Base-by-base conservation (phyloP, 2,797 vertebrate species). In the Mergus octosetaceus region DNA sequence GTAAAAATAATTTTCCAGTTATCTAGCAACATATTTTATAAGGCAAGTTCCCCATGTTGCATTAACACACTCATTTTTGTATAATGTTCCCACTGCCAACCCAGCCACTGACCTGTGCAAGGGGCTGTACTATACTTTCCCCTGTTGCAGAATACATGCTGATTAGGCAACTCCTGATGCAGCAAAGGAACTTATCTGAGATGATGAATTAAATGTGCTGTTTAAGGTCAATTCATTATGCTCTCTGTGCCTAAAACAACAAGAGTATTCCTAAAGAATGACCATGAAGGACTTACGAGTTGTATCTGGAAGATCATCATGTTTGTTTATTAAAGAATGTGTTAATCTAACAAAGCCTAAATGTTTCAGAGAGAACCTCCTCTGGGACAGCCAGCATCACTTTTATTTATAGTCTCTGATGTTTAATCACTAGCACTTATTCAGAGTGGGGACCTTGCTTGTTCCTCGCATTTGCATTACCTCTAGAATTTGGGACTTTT, bases 291-390 rank as follows among this genome's bases (percentile, higher is more conserved):
- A 88, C 54, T 56, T 73, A 68, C 39, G 60, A 75, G 36, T 51
- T 74, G 70, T 82, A 94, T 70, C 73, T 93, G 60, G 90, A 93
- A 86, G 61, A 84, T 95, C 73, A 91, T 78, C 69, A 34, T 78
- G 65, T 77, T 83, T 78, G 69, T 96, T 96, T 95, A 93, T 91
- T 76, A 45, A 62, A 3, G 43, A 62, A 30, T 51, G 41, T 86
- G 68, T 71, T 94, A 89, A 95, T 85, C 54, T 91, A 56, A 64
- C 57, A 64, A 73, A 81, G 77, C 41, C 60, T 74, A 86, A 79
- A 65, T 60, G 34, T 74, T 82, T 72, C 73, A 80, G 65, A 77
- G 61, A 75, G 57, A 89, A 18, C 39, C 60, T 91, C 57, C 36
- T 73, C 56, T 64, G 60, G 78, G 77, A 89, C 69, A 38, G 22